Base-by-base conservation (phyloP, 2,113 vertebrate genomes). In the Alosa alosa region DNA sequence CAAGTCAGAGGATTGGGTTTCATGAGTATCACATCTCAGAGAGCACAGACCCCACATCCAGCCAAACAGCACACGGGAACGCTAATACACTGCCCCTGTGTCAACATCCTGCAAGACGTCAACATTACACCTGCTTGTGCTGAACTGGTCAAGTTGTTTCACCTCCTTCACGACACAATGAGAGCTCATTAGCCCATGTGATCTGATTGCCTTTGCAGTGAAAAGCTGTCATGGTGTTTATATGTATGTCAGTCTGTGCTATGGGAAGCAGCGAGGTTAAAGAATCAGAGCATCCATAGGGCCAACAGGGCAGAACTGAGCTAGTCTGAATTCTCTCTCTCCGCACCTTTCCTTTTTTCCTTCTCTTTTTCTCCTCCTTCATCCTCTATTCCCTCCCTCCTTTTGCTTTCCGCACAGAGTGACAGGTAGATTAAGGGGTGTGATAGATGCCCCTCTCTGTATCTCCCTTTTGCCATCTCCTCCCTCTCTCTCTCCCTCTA, bases 361-460 rank as follows among this genome's bases (percentile, higher is more conserved):
- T 31, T 72, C 57, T 25, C 55, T 83, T 41, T 72, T 55, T 81
- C 49, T 78, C 39, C 84, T 52, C 83, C 60, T 81, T 50, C 64
- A 17, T 44, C 82, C 87, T 25, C 45, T 44, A 17, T 10, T 72
- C 84, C 45, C 44, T 85, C 50, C 52, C 85, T 45, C 83, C 55
- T 85, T 86, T 81, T 88, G 88, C 83, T 87, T 91, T 91, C 89
- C 88, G 81, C 75, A 86, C 87, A 89, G 91, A 94, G 92, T 96
- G 95, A 95, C 94, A 96, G 95, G 94, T 95, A 95, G 94, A 95
- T 95, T 95, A 95, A 94, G 92, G 94, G 93, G 88, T 50, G 90
- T 94, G 94, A 95, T 95, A 94, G 91, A 94, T 94, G 91, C 91
- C 91, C 92, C 91, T 91, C 91, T 92, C 91, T 90, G 90, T 91